Evolutionary conservation across 2,888 invertebrate species (phyloP), one percentile per base, ranked within the genome.

Genomic region (Formica aserva): DNA sequence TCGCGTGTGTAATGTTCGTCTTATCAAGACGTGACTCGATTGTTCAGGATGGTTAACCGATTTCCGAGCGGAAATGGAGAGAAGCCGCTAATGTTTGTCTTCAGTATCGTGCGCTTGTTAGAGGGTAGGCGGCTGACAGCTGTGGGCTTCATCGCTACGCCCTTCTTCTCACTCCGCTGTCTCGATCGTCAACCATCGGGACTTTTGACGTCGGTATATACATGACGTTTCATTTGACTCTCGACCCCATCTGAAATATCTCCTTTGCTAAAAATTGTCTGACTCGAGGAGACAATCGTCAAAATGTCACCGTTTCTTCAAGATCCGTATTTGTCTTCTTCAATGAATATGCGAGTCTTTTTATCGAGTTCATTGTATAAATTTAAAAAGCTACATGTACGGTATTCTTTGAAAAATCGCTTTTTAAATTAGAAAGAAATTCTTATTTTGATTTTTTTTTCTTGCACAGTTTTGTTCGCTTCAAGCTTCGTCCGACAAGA

Each of bases 151-250:
- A 2, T n/a, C 38, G 26, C 22, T 13, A 38, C 11, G 38, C 11
- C 18, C n/a, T 35, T 45, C 74, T 75, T 76, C 65, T 65, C 48
- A 76, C 15, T 45, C 45, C 32, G 32, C 63, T 62, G 32, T 62
- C 29, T 22, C 60, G 32, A 1, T 75, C 60, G 45, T 75, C 63
- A 75, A 48, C 45, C 32, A 32, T 76, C 48, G 26, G 52, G 65
- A 48, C 32, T 65, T 65, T 76, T 65, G 75, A 48, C 22, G 22
- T 60, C 6, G 52, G 11, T 15, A 3, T 35, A 63, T 45, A 75
- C 29, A 76, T 48, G 11, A 22, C 32, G 48, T 76, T 63, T 26
- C 75, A 62, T 29, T 32, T 15, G 45, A 22, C n/a, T 45, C n/a
- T 45, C n/a, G 5, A 13, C 5, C 45, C 29, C 52, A 48, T 63